Base-by-base conservation (phyloP, 1,140 invertebrate genomes). In the Popillia japonica region DNA sequence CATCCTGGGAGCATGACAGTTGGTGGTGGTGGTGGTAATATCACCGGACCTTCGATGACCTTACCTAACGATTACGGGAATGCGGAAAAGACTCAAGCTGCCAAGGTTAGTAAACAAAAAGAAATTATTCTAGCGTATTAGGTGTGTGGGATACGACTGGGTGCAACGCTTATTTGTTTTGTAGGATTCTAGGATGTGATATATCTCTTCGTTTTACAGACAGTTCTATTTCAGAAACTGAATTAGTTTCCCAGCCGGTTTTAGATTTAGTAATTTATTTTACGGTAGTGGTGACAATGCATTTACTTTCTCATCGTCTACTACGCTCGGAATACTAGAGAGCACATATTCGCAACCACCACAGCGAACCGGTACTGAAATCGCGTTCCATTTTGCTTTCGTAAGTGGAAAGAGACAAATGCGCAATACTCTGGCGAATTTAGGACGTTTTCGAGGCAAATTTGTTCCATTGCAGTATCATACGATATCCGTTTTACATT, bases 11-110 rank as follows among this genome's bases (percentile, higher is more conserved):
- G 17, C 7, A 22, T 87, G 20, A 42, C 42, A 20, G 23, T n/a
- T 64, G 20, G 23, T 20, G 22, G 20, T 23, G 61, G 61, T 34
- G 20, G 61, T 8, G 22, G 27, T 34, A 34, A 34, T 34, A 1
- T 68, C 0, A 27, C 10, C 22, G 48, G 48, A 68, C 17, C 22
- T 6, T 14, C 27, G 0, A 23, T 68, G 14, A 27, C 27, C 61
- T 68, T 68, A n/a, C 61, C 80, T 14, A 68, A 83, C 79, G 73
- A 83, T 82, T 11, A 83, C 89, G 80, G 82, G 79, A 82, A 9
- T 82, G 84, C 90, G 73, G 90, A 90, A 81, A 89, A 89, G 86
- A 90, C 90, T 6, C 61, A 68, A 68, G 61, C 61, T 9, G 61
- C 61, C 1, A 68, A 68, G 61, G 61, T 68, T 27, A 22, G 61